phyloP scores from a whole-genome alignment of 2,797 vertebrate genomes.

The Thamnophis elegans region DNA sequence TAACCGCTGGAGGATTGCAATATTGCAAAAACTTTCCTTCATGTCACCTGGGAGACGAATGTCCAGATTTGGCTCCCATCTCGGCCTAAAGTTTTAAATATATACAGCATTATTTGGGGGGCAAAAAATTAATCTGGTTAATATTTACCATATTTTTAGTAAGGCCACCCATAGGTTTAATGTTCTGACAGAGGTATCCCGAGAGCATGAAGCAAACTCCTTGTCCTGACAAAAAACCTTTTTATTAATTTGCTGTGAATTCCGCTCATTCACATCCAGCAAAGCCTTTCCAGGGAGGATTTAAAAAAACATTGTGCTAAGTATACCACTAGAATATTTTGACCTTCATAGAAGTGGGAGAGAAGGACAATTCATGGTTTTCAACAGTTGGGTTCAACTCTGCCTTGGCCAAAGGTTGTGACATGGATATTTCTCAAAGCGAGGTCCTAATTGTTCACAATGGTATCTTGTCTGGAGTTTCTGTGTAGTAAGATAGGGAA shows the following conservation, averaged over 20 bases:
- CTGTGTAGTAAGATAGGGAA: not conserved
- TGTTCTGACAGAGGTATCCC: too few relatives aligned
- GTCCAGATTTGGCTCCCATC: not conserved
- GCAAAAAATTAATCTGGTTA: not conserved
- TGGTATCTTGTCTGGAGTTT: not conserved
- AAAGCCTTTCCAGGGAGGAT: not conserved
- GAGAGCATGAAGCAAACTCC: too few relatives aligned
- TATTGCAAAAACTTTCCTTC: not conserved
- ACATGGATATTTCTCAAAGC: not conserved
- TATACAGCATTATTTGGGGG: not conserved
- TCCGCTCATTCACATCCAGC: too few relatives aligned
- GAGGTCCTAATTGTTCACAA: not conserved
- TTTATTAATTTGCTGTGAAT: too few relatives aligned
- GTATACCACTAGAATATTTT: not conserved
- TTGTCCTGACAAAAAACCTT: too few relatives aligned
- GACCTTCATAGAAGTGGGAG: not conserved
- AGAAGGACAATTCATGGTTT: not conserved
- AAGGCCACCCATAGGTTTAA: not conserved
- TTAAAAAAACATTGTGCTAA: not conserved
- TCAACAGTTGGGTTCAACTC: not conserved
- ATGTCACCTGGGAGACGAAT: not conserved
- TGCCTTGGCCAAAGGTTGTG: not conserved
- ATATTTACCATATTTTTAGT: not conserved
- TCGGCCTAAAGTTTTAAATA: not conserved
- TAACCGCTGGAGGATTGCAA: not conserved